Percentiles rank a stretch among this genome's conserved stretches.
Evolutionary conservation across 2,113 vertebrate species (phyloP).

Genomic region (Xyliphius kryptos): DNA sequence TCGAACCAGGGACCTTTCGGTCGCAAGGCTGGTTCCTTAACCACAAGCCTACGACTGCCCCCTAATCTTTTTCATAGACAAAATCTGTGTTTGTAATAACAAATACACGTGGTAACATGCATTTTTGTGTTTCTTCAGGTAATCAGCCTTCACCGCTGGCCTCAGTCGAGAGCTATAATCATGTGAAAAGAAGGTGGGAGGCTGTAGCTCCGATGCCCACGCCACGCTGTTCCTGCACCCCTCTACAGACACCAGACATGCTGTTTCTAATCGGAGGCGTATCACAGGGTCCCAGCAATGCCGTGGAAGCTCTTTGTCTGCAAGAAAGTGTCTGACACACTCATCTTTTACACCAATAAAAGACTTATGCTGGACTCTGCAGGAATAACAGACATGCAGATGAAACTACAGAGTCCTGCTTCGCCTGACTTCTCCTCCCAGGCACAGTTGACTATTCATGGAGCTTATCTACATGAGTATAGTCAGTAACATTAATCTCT

Average conservation of each 20-base stretch:
- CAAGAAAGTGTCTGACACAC: slow-evolving; percentile 74
- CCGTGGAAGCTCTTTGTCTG: slow-evolving; percentile 85
- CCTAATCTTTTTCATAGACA: no score
- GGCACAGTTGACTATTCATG: neutral
- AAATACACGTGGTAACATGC: no score
- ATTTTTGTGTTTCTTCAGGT: slow-evolving; percentile 63
- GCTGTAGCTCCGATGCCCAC: slow-evolving; percentile 77
- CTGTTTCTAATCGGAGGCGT: slow-evolving; percentile 89
- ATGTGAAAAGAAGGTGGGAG: slow-evolving; percentile 83
- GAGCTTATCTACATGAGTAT: no score
- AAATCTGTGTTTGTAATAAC: no score
- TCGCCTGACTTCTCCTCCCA: neutral
- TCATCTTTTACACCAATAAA: no score
- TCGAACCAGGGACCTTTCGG: no score
- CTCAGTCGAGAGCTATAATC: slow-evolving; percentile 85
- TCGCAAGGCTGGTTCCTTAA: no score
- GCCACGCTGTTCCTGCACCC: slow-evolving; percentile 85
- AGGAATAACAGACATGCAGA: slow-evolving; percentile 21
- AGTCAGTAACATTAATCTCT: no score
- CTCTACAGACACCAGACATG: slow-evolving; percentile 66
- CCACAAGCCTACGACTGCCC: no score
- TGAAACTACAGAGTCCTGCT: neutral
- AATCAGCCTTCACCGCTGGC: slow-evolving; percentile 86
- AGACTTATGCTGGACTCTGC: slow-evolving; percentile 29
- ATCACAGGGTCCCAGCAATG: slow-evolving; percentile 85